A percentile compares a stretch with the other conserved stretches of the same genome.
Conservation (phyloP, 2,888 invertebrate species). For the Limenitis arthemis region DNA sequence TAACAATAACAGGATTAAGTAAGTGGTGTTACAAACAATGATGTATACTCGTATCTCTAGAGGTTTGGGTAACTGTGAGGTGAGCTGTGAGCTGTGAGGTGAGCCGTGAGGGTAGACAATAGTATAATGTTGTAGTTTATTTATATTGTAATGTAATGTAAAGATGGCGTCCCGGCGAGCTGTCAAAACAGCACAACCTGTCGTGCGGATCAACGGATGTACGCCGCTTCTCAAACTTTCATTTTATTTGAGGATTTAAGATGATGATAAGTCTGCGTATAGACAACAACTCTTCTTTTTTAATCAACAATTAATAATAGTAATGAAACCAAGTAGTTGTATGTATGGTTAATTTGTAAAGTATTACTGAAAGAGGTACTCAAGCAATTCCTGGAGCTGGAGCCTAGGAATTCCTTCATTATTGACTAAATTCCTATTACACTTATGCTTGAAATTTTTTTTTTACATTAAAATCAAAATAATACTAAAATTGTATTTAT, state of each 20-base stretch:
- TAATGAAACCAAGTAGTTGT: too few relatives aligned
- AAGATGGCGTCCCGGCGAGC: constrained; percentile 45
- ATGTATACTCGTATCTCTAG: constrained; percentile 19
- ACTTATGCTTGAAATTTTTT: too few relatives aligned
- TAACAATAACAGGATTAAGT: too few relatives aligned
- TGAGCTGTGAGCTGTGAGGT: neutral
- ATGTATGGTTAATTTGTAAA: too few relatives aligned
- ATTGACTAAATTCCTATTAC: too few relatives aligned
- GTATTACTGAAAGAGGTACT: too few relatives aligned
- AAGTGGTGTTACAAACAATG: neutral
- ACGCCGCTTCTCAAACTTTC: constrained; percentile 34
- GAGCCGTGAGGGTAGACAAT: constrained; percentile 15
- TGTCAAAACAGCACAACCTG: constrained; percentile 59
- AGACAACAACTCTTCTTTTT: too few relatives aligned
- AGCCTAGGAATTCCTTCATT: too few relatives aligned
- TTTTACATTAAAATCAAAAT: too few relatives aligned
- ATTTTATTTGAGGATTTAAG: neutral
- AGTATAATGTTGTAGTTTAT: constrained; percentile 13
- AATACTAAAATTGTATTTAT: too few relatives aligned
- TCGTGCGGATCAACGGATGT: constrained; percentile 40
- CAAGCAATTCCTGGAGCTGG: too few relatives aligned
- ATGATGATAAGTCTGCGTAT: neutral
- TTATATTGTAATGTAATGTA: constrained; percentile 21
- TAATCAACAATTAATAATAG: too few relatives aligned
- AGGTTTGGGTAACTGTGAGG: constrained; percentile 21